These are phyloP conservation scores for Callocephalon fimbriatum DNA, from an alignment of 2,113 vertebrate genomes.

Conservation along the genomic window DNA sequence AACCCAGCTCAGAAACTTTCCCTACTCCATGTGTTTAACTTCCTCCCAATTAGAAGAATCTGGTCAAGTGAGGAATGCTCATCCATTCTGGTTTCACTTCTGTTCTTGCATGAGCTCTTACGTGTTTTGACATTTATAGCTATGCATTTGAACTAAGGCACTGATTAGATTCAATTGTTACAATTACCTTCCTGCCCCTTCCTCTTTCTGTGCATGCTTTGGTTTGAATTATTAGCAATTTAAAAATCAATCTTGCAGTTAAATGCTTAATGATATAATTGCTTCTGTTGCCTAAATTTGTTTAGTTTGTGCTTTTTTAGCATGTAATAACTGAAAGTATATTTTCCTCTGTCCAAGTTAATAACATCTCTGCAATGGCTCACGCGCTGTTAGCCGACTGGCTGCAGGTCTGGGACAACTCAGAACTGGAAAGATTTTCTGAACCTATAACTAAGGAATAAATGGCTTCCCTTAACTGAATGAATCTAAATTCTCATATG, in stretches of 20 bases:
- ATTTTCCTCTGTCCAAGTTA: conserved; percentile 51
- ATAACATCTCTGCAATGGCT: not conserved
- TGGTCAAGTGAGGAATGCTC: conserved; percentile 51
- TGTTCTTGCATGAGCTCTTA: conserved; percentile 21
- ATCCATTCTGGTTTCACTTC: conserved; percentile 42
- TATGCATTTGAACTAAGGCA: not conserved
- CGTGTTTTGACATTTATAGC: conserved; percentile 27
- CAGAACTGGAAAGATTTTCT: not conserved
- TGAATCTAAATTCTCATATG: not conserved
- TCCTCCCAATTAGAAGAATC: conserved; percentile 30
- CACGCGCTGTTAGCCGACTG: fast-evolving
- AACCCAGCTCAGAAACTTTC: not conserved
- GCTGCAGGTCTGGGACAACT: not conserved
- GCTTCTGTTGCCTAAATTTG: conserved; percentile 36
- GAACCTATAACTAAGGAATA: not conserved
- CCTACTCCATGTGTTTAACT: conserved; percentile 18
- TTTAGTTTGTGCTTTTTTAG: conserved; percentile 54
- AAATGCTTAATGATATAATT: conserved; percentile 58
- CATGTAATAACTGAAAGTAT: conserved; percentile 35
- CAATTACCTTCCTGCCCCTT: conserved; percentile 26
- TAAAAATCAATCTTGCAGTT: conserved; percentile 47
- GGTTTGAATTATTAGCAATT: conserved; percentile 50
- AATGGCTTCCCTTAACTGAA: not conserved
- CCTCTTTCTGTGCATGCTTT: not conserved
- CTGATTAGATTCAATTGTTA: conserved; percentile 45